These are phyloP conservation scores for Polymixis lichenea DNA, from an alignment of 2,888 invertebrate species.

Conservation along the genomic window DNA sequence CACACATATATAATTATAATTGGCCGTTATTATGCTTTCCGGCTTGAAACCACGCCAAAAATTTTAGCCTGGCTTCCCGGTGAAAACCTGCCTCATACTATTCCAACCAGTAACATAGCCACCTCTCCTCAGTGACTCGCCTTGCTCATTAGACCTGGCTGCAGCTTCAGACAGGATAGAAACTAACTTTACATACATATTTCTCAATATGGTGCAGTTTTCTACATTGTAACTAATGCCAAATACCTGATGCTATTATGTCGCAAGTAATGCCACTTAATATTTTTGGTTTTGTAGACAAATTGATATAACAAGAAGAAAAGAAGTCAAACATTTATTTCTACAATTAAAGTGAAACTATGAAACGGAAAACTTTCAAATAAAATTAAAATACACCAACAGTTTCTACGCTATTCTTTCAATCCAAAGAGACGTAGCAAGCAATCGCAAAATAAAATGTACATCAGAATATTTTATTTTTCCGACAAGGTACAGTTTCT, in stretches of 20 bases:
- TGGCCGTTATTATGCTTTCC: not conserved
- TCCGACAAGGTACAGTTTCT: constrained; percentile 11
- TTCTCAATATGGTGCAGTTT: too few relatives aligned
- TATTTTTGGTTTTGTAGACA: too few relatives aligned
- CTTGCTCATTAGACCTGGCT: not conserved
- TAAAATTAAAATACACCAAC: not conserved
- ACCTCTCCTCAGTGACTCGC: not conserved
- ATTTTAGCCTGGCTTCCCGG: not conserved
- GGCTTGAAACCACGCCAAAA: not conserved
- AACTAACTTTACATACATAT: not conserved
- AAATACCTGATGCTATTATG: too few relatives aligned
- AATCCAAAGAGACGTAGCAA: not conserved
- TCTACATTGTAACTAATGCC: not conserved
- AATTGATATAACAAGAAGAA: too few relatives aligned
- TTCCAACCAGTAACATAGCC: not conserved
- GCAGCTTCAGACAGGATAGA: not conserved
- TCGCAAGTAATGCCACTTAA: too few relatives aligned
- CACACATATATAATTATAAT: not conserved
- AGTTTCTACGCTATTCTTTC: not conserved
- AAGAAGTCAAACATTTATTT: too few relatives aligned
- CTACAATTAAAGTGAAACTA: not conserved
- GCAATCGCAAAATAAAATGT: not conserved
- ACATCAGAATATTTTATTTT: not conserved
- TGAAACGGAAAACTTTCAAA: not conserved
- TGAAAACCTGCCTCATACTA: not conserved